Conservation (phyloP, 2,797 vertebrate species). For the Lutjanus campechanus region DNA sequence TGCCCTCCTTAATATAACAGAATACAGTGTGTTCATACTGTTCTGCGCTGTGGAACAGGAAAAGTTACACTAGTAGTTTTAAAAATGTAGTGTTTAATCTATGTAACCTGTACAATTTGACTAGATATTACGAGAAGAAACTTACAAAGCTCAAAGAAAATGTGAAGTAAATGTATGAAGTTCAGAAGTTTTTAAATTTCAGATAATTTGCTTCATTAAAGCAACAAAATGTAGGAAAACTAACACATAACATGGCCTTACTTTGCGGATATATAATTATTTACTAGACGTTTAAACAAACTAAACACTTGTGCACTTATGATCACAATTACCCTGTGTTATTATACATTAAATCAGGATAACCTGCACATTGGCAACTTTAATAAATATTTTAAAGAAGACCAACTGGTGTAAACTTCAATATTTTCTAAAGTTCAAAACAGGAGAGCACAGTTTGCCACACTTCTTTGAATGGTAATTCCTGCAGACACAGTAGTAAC, state of each 20-base stretch:
- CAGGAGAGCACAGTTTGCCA: constrained; percentile 3
- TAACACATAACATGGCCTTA: not conserved
- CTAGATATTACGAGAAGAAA: not conserved
- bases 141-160: not conserved
- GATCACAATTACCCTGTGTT: constrained; percentile 2
- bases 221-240: not conserved
- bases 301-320: constrained; percentile 7
- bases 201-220: constrained; percentile 16
- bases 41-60: not conserved
- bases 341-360: constrained; percentile 16
- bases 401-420: not conserved
- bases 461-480: constrained; percentile 17
- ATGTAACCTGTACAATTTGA: not conserved
- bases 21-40: not conserved
- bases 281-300: constrained; percentile 1
- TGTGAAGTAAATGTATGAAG: not conserved
- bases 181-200: constrained; percentile 23
- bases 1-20: constrained; percentile 31
- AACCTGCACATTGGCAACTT: not conserved
- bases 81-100: not conserved
- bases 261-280: not conserved
- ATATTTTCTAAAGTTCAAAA: constrained; percentile 1
- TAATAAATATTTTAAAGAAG: constrained; percentile 15
- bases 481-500: constrained; percentile 17
- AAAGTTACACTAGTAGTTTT: constrained; percentile 44